phyloP scores from a whole-genome alignment of 2,888 invertebrate species.

The Enchytraeus crypticus region DNA sequence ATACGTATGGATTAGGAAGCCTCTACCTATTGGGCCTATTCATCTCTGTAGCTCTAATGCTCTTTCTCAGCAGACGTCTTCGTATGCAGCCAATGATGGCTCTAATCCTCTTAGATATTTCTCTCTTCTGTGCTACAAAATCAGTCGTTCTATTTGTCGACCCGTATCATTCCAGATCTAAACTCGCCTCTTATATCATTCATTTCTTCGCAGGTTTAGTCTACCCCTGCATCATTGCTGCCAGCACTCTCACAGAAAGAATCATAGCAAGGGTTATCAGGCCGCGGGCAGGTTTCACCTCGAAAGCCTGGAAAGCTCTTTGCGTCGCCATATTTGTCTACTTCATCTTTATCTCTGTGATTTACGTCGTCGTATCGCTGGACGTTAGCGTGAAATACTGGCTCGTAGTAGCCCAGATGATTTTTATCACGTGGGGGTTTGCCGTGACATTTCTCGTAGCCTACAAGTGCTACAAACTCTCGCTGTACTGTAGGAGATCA shows the following conservation, averaged over 20 bases:
- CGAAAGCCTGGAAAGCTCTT: neutral
- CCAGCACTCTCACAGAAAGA: neutral
- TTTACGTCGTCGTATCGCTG: slow-evolving; percentile 1
- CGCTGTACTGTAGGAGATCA: neutral
- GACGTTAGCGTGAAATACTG: neutral
- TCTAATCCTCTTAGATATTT: neutral
- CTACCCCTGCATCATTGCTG: neutral
- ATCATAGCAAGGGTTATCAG: neutral
- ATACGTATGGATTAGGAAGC: slow-evolving; percentile 4
- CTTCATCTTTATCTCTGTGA: neutral
- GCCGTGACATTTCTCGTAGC: slow-evolving; percentile 4
- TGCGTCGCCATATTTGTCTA: neutral
- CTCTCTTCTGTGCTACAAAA: neutral
- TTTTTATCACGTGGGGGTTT: slow-evolving; percentile 5
- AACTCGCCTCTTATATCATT: neutral
- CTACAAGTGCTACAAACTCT: slow-evolving; percentile 1
- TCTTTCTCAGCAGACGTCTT: neutral
- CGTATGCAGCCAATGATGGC: neutral
- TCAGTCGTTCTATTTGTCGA: neutral
- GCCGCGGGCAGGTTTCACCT: neutral
- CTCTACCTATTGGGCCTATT: neutral
- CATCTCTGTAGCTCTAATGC: neutral
- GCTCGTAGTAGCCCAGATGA: slow-evolving; percentile 1
- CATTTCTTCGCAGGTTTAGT: slow-evolving; percentile 1
- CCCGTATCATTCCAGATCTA: neutral